phyloP scores from a whole-genome alignment of 1,140 invertebrate species.

The Caenorhabditis elegans region DNA sequence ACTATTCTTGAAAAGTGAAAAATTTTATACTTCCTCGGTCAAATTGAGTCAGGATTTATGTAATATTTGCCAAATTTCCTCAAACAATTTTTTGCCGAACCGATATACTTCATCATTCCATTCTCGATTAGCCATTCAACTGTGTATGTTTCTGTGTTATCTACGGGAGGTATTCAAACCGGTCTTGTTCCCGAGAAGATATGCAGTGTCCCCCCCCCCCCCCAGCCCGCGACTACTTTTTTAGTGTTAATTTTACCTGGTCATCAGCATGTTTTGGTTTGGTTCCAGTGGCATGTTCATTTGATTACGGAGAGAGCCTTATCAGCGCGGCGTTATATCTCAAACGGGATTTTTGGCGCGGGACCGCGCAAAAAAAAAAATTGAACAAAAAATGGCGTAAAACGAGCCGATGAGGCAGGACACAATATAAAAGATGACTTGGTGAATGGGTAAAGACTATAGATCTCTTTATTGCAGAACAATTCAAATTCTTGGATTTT shows the following conservation, averaged over 20 bases:
- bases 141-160: background rate
- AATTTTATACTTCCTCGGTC: too few relatives aligned
- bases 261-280: background rate
- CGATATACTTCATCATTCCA: background rate
- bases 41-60: too few relatives aligned
- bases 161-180: background rate
- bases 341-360: slow-evolving; percentile 10
- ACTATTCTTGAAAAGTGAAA: too few relatives aligned
- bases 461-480: background rate
- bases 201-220: background rate
- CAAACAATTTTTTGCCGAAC: too few relatives aligned
- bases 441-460: background rate
- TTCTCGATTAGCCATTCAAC: slow-evolving; percentile 13
- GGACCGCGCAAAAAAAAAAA: background rate
- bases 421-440: slow-evolving; percentile 10
- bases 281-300: slow-evolving; percentile 28
- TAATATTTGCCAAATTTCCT: too few relatives aligned
- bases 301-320: slow-evolving; percentile 6
- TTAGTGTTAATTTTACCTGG: background rate
- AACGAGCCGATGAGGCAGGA: slow-evolving; percentile 19
- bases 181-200: background rate
- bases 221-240: background rate
- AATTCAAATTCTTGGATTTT: background rate
- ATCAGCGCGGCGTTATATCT: background rate
- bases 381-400: slow-evolving; percentile 6